Evolutionary conservation across 2,888 invertebrate genomes (phyloP).

Genomic region (Ornithoptera alexandrae): DNA sequence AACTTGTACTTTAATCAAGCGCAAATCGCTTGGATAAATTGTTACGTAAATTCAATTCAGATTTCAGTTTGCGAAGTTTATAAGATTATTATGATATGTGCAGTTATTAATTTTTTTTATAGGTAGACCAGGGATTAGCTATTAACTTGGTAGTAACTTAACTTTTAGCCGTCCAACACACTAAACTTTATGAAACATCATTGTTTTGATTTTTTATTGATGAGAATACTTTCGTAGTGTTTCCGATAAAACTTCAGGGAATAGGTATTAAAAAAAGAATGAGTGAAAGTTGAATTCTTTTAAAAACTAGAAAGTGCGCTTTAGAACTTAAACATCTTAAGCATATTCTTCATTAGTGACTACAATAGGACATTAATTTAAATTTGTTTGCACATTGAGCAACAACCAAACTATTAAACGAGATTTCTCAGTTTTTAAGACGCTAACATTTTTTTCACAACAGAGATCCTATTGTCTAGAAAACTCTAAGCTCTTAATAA

Average conservation of each 20-base stretch:
- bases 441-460: background rate
- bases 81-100: background rate
- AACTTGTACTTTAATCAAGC: background rate
- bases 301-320: constrained; percentile 9
- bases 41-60: background rate
- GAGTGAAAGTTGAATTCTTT: constrained; percentile 4
- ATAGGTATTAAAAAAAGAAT: background rate
- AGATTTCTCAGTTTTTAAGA: background rate
- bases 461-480: background rate
- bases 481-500: background rate
- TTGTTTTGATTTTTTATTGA: too few relatives aligned
- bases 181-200: too few relatives aligned
- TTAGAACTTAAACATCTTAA: constrained; percentile 2
- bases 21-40: background rate
- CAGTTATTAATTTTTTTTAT: too few relatives aligned
- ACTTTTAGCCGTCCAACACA: too few relatives aligned
- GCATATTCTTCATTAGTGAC: constrained; percentile 6
- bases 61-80: background rate
- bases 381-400: constrained; percentile 54
- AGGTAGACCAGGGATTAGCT: too few relatives aligned
- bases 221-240: too few relatives aligned
- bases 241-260: too few relatives aligned
- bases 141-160: too few relatives aligned
- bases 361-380: constrained; percentile 18
- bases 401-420: background rate